phyloP scores from a whole-genome alignment of 2,113 vertebrate genomes.

The Daboia siamensis region DNA sequence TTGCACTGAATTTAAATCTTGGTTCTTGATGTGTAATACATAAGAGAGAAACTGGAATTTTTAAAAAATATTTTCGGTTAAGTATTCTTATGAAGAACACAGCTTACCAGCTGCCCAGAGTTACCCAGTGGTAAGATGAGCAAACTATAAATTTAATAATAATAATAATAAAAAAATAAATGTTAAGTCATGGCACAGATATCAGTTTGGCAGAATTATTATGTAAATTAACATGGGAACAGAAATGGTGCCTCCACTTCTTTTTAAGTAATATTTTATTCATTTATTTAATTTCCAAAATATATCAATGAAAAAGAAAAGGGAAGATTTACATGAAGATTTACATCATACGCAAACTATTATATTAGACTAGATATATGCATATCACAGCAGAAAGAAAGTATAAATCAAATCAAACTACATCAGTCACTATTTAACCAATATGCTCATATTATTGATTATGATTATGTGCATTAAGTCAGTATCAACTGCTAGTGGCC shows the following conservation, averaged over 20 bases:
- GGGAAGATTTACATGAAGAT: too few species aligned
- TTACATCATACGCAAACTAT: too few species aligned
- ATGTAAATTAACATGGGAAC: background rate
- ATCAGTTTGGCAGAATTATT: rapidly evolving
- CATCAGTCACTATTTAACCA: too few species aligned
- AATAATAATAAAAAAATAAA: background rate
- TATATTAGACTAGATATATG: too few species aligned
- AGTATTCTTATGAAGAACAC: constrained; percentile 11
- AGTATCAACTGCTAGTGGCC: too few species aligned
- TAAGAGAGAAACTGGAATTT: constrained; percentile 6
- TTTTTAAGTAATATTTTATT: too few species aligned
- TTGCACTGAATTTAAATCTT: constrained; percentile 28
- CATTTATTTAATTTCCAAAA: too few species aligned
- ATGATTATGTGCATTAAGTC: too few species aligned
- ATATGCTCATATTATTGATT: too few species aligned
- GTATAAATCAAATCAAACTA: too few species aligned
- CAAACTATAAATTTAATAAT: background rate
- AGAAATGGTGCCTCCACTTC: background rate
- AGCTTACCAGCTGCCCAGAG: background rate
- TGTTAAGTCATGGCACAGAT: background rate
- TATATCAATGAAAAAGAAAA: too few species aligned
- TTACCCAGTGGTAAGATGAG: background rate
- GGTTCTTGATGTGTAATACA: constrained; percentile 18
- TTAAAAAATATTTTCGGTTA: constrained; percentile 7
- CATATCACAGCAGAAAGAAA: too few species aligned